Conservation (phyloP, 2,797 vertebrate species). For the Molossus molossus region DNA sequence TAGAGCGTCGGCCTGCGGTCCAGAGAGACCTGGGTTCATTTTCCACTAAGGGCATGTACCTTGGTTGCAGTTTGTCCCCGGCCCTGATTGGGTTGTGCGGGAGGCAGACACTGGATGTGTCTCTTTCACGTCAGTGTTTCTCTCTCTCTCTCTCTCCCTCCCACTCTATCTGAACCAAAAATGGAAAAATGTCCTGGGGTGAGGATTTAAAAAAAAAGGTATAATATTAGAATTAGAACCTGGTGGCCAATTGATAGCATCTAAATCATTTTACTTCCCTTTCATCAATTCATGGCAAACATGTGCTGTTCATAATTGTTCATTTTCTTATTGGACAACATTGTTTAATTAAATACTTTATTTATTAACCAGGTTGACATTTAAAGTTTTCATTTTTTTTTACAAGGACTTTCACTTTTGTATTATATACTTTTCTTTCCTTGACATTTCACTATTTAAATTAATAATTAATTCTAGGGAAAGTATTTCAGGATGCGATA, state of each 20-base stretch:
- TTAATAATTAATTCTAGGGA: slow-evolving; percentile 34
- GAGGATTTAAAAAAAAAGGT: neutral
- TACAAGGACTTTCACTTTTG: slow-evolving; percentile 27
- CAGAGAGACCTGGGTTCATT: too few relatives aligned
- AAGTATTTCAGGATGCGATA: neutral
- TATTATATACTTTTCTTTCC: neutral
- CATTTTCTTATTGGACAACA: neutral
- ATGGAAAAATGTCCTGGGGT: too few relatives aligned
- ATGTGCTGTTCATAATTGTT: neutral
- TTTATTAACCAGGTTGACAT: slow-evolving; percentile 54
- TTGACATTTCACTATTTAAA: slow-evolving; percentile 71
- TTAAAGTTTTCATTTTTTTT: slow-evolving; percentile 37
- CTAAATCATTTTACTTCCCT: neutral
- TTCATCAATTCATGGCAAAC: neutral
- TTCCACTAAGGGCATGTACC: too few relatives aligned
- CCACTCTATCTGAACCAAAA: too few relatives aligned
- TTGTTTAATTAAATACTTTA: slow-evolving; percentile 56
- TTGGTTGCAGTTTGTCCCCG: too few relatives aligned
- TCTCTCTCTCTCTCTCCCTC: too few relatives aligned
- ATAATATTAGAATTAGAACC: neutral
- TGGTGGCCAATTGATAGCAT: neutral
- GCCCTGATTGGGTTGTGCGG: too few relatives aligned
- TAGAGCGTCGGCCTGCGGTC: too few relatives aligned
- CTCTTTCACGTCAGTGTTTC: too few relatives aligned
- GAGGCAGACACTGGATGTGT: too few relatives aligned